Evolutionary conservation across 2,113 vertebrate genomes (phyloP), one percentile per base, ranked within the genome.

Genomic region (Nothobranchius furzeri): DNA sequence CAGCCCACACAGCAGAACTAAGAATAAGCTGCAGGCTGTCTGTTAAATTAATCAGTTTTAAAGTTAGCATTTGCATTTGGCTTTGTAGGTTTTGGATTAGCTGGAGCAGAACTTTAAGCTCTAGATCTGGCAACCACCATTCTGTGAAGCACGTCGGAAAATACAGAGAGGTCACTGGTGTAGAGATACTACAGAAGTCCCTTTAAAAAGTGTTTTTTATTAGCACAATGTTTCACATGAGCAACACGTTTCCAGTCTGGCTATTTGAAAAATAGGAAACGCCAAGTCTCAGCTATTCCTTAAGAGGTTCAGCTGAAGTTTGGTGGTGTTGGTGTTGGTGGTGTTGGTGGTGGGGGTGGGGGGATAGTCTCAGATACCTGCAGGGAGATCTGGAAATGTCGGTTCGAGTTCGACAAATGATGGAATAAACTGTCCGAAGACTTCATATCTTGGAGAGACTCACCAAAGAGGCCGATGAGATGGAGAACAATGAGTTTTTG

Each of bases 251-350:
- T 45, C 43, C 43, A 11, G 3, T 45, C n/a, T 50, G 48, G 48
- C 4, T 50, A 7, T 50, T 50, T 50, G n/a, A 50, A 50, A n/a
- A 50, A 50, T 9, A 20, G 17, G 48, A 50, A 50, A 50, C 17
- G 48, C 15, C 58, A 53, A 60, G 58, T 69, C 57, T 10, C 25
- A 24, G n/a, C 25, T 52, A 24, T 17, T 69, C 25, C n/a, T 47
- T 36, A 40, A 54, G 59, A 20, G 25, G 25, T 13, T 30, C 25
- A 37, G 49, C 30, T 2, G 12, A 45, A 60, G 46, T 50, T 50
- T 20, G 20, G 20, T 20, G 20, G 20, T 20, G 20, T 20, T 20
- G 20, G 20, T 20, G 20, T 20, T 20, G 20, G 20, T 20, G 20
- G 20, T 20, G 20, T 1, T 20, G 20, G 20, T 20, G 20, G 20